A percentile compares a stretch with the other conserved stretches of the same genome.
Conservation (phyloP, 2,113 vertebrate species). For the Rousettus leschenaultii region DNA sequence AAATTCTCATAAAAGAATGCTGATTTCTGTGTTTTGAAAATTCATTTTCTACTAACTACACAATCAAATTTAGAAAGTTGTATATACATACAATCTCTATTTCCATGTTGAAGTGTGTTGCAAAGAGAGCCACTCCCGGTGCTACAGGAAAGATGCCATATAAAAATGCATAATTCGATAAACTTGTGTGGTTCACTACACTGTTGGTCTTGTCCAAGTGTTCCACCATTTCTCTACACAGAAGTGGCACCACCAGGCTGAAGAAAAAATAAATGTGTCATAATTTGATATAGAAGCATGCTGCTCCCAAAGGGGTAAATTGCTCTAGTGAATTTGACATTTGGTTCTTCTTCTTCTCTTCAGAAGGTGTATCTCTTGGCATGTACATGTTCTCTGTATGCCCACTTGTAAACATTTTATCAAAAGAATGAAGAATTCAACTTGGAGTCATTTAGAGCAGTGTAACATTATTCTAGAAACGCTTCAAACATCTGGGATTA, state of each 20-base stretch:
- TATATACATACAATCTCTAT: constrained; percentile 93
- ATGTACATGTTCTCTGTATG: neutral
- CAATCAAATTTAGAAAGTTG: constrained; percentile 14
- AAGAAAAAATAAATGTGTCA: constrained; percentile 50
- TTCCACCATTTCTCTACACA: constrained; percentile 97
- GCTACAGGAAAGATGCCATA: constrained; percentile 97
- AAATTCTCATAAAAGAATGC: constrained; percentile 46
- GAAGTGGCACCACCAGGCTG: constrained; percentile 94
- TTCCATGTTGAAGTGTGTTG: constrained; percentile 96
- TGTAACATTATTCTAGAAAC: constrained; percentile 6
- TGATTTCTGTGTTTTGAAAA: constrained; percentile 26
- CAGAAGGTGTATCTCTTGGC: neutral
- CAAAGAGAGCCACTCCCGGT: constrained; percentile 97
- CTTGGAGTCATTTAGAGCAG: neutral
- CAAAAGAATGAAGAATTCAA: constrained; percentile 36
- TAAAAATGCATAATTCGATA: constrained; percentile 97
- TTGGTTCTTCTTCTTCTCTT: neutral
- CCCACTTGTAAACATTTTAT: neutral
- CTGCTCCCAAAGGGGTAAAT: neutral
- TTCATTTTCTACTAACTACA: neutral
- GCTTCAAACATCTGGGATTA: constrained; percentile 13
- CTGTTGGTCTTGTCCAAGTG: constrained; percentile 87
- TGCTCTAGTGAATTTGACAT: neutral
- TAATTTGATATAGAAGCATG: neutral
- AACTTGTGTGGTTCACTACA: constrained; percentile 91